Evolutionary conservation across 2,113 vertebrate species (phyloP), one percentile per base, ranked within the genome.

Genomic region (Hemichromis elongatus): DNA sequence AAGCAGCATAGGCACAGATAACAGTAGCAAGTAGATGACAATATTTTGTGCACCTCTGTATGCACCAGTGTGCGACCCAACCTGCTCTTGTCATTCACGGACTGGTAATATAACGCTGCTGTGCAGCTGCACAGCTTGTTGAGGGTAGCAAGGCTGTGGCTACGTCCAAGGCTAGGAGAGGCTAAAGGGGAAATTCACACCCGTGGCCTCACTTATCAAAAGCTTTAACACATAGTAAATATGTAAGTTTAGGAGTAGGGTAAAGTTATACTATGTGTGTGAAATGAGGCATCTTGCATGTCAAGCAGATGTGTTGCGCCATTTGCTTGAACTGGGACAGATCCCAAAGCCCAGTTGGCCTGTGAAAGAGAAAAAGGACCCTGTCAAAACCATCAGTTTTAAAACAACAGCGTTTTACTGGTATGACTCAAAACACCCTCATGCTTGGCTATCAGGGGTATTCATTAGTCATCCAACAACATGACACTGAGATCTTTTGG

Each of bases 11-110:
- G 57, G 79, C 82, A 82, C 45, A 54, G 73, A 66, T 57, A 57
- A 79, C 85, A 59, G 61, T 13, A 84, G 66, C 19, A 42, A 63
- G 61, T 79, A 78, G 83, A 85, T 70, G 84, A 81, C 40, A 50
- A 88, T 88, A 86, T 92, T 89, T 87, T 84, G 83, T 92, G 90
- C 90, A 93, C 93, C 93, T 94, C 93, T 92, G 93, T 91, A 85
- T 86, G 85, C 77, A 53, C 85, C 84, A 57, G 85, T 80, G 73
- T 89, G 85, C 77, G 77, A 77, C 68, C 84, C 91, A 96, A 96
- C 95, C 95, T 96, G 95, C 92, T 92, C 93, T 93, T 96, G 96
- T 96, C 95, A 96, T 95, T 96, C 95, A 96, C 89, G 66, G 79
- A 37, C 68, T 84, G 88, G 96, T 95, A 96, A 96, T 94, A 90